A percentile compares a stretch with the other conserved stretches of the same genome.
Conservation (phyloP, 92 coral and sea anemone species). For the Bergia sp. region DNA sequence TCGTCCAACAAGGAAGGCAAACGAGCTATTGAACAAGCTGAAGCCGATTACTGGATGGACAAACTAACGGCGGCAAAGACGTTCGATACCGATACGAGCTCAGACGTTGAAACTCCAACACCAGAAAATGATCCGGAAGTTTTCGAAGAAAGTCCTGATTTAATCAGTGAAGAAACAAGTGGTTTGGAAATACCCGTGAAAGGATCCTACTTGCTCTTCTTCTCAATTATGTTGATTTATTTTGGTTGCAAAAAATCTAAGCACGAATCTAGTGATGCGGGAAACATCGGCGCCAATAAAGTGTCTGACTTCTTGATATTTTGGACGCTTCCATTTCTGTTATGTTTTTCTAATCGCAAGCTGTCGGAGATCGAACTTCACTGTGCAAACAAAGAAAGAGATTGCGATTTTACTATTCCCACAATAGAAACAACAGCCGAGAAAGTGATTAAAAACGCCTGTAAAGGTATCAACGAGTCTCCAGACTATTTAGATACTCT, state of each 20-base stretch:
- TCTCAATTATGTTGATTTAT: constrained; percentile 46
- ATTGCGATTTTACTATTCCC: not conserved
- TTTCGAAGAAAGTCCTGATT: constrained; percentile 6
- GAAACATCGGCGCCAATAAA: constrained; percentile 45
- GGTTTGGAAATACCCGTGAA: constrained; percentile 41
- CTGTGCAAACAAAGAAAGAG: not conserved
- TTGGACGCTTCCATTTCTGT: constrained; percentile 42
- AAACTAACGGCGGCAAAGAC: constrained; percentile 19
- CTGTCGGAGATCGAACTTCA: constrained; percentile 16
- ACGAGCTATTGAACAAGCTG: constrained; percentile 30
- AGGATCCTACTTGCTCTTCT: constrained; percentile 20
- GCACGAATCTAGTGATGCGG: not conserved
- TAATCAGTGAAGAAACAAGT: constrained; percentile 11
- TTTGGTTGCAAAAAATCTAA: constrained; percentile 20
- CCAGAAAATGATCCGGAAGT: constrained; percentile 7
- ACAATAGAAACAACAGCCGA: not conserved
- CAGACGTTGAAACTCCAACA: not conserved
- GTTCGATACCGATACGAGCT: not conserved
- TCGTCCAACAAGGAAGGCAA: constrained; percentile 44
- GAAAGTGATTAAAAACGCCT: constrained; percentile 27
- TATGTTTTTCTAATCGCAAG: constrained; percentile 23
- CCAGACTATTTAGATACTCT: not conserved
- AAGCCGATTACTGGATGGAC: constrained; percentile 37
- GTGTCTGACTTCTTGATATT: constrained; percentile 50
- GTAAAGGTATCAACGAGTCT: constrained; percentile 24